phyloP scores from a whole-genome alignment of 1,140 invertebrate genomes.

The Asobara japonica region DNA sequence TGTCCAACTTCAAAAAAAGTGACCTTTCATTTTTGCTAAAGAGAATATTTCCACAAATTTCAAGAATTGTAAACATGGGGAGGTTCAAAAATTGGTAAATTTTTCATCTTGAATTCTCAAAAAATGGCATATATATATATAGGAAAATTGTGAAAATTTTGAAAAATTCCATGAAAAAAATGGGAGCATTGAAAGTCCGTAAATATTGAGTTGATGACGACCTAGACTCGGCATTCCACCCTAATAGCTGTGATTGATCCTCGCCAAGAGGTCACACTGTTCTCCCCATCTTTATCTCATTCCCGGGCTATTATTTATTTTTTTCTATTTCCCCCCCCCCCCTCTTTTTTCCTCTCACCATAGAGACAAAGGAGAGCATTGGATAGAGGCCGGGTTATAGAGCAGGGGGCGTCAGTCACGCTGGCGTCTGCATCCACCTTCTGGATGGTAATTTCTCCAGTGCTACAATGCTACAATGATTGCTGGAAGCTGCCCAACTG shows the following conservation, averaged over 20 bases:
- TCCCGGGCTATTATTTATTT: background rate
- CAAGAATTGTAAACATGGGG: too few relatives aligned
- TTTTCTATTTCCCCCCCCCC: background rate
- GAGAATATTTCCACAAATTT: too few relatives aligned
- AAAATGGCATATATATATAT: conserved; percentile 4
- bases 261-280: conserved; percentile 1
- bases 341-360: background rate
- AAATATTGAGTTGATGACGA: conserved; percentile 3
- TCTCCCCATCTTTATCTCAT: background rate
- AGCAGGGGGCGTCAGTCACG: conserved; percentile 20
- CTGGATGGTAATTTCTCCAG: conserved; percentile 47
- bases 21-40: too few relatives aligned
- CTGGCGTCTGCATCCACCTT: conserved; percentile 5
- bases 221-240: conserved; percentile 2
- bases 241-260: conserved; percentile 23
- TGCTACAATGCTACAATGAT: conserved; percentile 45
- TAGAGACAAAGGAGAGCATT: background rate
- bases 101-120: too few relatives aligned
- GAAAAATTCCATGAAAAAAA: background rate
- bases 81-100: too few relatives aligned
- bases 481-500: conserved; percentile 41
- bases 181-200: background rate
- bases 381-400: background rate
- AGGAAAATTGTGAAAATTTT: background rate
- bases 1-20: too few relatives aligned